These are phyloP conservation scores for Lycodopsis pacificus DNA, from an alignment of 2,797 vertebrate species.

Conservation along the genomic window DNA sequence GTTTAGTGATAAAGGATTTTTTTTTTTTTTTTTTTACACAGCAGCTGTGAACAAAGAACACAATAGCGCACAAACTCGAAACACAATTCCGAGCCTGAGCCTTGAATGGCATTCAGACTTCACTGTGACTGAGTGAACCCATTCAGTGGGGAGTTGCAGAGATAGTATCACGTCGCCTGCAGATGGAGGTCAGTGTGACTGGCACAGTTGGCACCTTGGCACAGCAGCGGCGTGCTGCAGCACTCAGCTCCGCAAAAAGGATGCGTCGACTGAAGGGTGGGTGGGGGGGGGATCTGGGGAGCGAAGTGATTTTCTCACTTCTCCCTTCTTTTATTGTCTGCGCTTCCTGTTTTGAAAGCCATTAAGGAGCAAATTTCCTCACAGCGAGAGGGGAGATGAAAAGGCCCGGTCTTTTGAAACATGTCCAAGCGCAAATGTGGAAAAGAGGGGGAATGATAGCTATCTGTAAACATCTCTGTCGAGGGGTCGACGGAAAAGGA, in stretches of 20 bases:
- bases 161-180: slow-evolving; percentile 82
- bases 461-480: slow-evolving; percentile 88
- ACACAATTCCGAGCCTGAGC: slow-evolving; percentile 81
- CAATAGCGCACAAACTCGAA: slow-evolving; percentile 80
- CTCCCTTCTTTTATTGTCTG: slow-evolving; percentile 80
- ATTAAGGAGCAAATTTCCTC: slow-evolving; percentile 89
- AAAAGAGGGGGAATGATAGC: slow-evolving; percentile 85
- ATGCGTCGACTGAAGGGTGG: slow-evolving; percentile 75
- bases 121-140: slow-evolving; percentile 77
- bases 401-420: slow-evolving; percentile 87
- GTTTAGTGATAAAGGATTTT: slow-evolving; percentile 78
- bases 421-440: slow-evolving; percentile 86
- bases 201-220: slow-evolving; percentile 84
- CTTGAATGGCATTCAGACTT: slow-evolving; percentile 81
- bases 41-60: slow-evolving; percentile 83
- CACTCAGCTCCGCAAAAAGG: slow-evolving; percentile 72
- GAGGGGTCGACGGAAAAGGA: slow-evolving; percentile 86
- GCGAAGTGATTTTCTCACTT: slow-evolving; percentile 79
- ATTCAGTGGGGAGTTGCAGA: slow-evolving; percentile 79
- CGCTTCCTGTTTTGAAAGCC: slow-evolving; percentile 90
- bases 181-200: slow-evolving; percentile 84
- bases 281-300: slow-evolving; percentile 45
- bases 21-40: slow-evolving; percentile 69
- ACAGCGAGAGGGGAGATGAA: slow-evolving; percentile 83
- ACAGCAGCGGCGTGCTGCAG: slow-evolving; percentile 64